Base-by-base conservation (phyloP, 1,140 invertebrate species). In the Eciton burchellii region DNA sequence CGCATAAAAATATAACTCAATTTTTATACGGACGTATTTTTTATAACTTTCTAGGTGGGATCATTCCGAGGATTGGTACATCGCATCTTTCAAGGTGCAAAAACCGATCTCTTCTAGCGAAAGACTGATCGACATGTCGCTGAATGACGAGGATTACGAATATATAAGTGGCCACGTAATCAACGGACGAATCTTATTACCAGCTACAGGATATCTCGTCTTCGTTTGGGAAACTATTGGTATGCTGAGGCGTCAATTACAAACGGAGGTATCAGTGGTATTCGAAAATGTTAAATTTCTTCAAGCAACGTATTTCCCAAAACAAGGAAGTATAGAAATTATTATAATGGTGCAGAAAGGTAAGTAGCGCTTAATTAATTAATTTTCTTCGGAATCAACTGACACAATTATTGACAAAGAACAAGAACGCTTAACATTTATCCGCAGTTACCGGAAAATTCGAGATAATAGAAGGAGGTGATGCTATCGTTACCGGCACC, bases 221-320 rank as follows among this genome's bases (percentile, higher is more conserved):
- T 93, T 99, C 14, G 97, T 97, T 1, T 99, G 98, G 98, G 97
- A 98, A 92, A 97, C 98, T 2, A 92, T 99, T 29, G 97, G 96
- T 16, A 96, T 97, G 93, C 96, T 98, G 94, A 95, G 95, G 90
- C 96, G 96, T 62, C 94, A 96, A 57, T 91, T 95, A 0, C 96
- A 95, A 87, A 96, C 96, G 49, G 96, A 98, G 89, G 94, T 97
- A 8, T 95, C 97, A 0, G 96, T 99, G 0, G 95, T 97, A 4
- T 98, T 99, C 92, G 97, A 98, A 91, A 96, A 99, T 94, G 96
- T 99, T 5, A 95, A 96, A 54, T 98, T 99, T 89, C 95, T 95
- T 70, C 94, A 97, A 89, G 98, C 98, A 11, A 98, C 97, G 0
- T 97, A 97, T 83, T 94, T 99, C 68, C 95, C 96, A 0, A 95